Conservation (phyloP, 2,113 vertebrate genomes). For the Willisornis vidua region DNA sequence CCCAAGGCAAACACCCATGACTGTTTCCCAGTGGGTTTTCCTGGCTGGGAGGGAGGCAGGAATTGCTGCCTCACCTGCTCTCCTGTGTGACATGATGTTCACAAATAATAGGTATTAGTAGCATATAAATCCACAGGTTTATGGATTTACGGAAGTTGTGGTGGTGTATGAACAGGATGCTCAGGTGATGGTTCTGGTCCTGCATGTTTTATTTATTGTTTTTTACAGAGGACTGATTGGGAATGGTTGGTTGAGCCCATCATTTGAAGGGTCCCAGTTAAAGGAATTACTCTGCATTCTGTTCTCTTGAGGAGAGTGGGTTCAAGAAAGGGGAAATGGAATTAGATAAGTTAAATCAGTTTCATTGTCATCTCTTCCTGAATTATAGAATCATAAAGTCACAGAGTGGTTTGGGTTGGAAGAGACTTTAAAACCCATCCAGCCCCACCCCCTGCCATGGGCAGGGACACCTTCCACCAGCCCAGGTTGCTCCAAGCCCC, state of each 20-base stretch:
- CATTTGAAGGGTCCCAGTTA: neutral
- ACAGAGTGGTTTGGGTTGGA: neutral
- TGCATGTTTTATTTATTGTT: neutral
- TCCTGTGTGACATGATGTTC: neutral
- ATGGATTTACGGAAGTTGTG: accelerated
- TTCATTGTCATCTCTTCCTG: neutral
- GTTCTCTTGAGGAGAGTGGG: neutral
- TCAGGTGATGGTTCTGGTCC: neutral
- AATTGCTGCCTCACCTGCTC: accelerated
- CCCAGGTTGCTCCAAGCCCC: neutral
- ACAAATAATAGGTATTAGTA: neutral
- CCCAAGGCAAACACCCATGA: neutral
- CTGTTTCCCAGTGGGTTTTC: neutral
- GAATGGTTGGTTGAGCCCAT: neutral
- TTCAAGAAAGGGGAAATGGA: neutral
- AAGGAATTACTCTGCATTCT: neutral
- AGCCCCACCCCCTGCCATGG: no score
- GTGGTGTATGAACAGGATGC: neutral
- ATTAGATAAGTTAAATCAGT: neutral
- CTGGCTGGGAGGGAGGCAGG: neutral
- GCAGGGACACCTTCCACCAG: neutral
- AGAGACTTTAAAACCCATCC: neutral
- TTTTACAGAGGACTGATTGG: neutral
- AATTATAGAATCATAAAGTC: neutral
- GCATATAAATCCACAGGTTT: neutral